Evolutionary conservation across 2,113 vertebrate genomes (phyloP).

Genomic region (Microcebus lehilahytsara): DNA sequence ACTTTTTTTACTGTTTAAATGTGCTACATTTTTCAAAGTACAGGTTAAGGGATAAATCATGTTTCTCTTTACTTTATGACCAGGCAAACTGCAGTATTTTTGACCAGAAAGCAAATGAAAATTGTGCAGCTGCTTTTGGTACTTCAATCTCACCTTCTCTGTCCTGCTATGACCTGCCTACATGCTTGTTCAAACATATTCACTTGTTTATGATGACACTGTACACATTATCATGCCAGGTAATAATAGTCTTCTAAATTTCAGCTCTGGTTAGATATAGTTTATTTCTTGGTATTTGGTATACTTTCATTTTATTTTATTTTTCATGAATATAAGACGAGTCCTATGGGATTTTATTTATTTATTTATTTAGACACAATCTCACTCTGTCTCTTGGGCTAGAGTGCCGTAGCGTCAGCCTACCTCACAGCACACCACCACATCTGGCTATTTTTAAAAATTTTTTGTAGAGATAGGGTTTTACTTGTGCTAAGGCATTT

Average conservation of each 20-base stretch:
- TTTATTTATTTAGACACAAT: no score
- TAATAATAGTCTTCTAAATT: not conserved
- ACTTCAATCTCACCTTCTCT: not conserved
- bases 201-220: not conserved
- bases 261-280: not conserved
- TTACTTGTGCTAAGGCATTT: no score
- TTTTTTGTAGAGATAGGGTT: no score
- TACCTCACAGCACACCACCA: no score
- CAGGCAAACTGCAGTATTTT: not conserved
- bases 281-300: not conserved
- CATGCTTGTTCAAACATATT: not conserved
- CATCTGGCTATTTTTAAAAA: no score
- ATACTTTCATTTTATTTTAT: no score
- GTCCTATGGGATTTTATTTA: not conserved
- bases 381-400: no score
- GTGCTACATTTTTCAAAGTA: not conserved
- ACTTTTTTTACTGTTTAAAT: not conserved
- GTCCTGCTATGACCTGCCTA: not conserved
- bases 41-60: not conserved
- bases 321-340: no score
- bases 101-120: not conserved
- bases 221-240: not conserved
- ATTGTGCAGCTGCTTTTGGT: not conserved
- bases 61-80: not conserved
- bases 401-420: no score